A percentile compares a stretch with the other conserved stretches of the same genome.
These are phyloP conservation scores for Enhydra lutris DNA, from an alignment of 2,113 vertebrate genomes.

Conservation along the genomic window DNA sequence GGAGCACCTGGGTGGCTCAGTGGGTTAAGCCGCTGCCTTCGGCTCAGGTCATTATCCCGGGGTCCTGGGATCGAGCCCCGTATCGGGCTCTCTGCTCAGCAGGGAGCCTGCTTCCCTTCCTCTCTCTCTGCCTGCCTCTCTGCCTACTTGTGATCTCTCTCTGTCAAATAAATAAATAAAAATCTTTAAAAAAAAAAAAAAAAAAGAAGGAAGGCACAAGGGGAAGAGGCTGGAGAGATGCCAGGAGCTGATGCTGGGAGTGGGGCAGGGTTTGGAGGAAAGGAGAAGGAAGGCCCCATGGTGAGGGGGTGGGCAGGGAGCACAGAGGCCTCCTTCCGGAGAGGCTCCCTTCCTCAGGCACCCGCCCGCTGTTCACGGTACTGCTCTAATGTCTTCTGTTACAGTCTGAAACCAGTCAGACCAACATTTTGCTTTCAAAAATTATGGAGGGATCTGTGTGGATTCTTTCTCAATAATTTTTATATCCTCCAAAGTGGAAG, in stretches of 20 bases:
- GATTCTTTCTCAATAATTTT: background rate
- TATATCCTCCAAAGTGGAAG: background rate
- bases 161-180: too few species aligned
- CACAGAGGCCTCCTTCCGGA: background rate
- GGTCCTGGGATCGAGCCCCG: too few species aligned
- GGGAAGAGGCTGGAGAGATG: background rate
- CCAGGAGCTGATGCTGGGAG: fast-evolving
- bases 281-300: background rate
- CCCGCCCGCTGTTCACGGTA: fast-evolving
- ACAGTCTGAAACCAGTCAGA: background rate
- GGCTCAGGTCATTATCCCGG: too few species aligned
- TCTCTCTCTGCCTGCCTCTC: too few species aligned
- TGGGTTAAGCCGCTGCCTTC: too few species aligned
- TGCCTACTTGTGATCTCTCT: too few species aligned
- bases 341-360: background rate
- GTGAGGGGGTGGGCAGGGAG: too few species aligned
- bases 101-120: too few species aligned
- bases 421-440: background rate
- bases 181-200: too few species aligned
- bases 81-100: too few species aligned
- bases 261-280: fast-evolving
- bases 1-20: too few species aligned
- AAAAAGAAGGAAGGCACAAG: background rate
- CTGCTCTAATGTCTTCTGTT: background rate
- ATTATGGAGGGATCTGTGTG: background rate